Conservation (phyloP, 2,797 vertebrate genomes). For the Steatocranus sp. region DNA sequence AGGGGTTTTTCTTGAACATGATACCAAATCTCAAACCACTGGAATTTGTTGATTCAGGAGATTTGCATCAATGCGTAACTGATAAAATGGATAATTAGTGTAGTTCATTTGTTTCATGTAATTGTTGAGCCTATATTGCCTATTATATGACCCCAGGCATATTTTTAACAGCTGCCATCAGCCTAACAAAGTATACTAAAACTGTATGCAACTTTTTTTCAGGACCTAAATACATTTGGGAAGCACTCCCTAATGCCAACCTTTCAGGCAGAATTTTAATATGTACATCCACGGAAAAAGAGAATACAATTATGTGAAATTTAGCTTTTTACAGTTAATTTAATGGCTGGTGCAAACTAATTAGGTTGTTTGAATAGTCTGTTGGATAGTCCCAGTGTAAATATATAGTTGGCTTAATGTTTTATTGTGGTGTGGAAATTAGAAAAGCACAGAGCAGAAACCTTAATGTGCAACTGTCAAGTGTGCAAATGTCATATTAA, state of each 20-base stretch:
- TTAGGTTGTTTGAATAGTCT: background rate
- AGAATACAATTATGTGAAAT: background rate
- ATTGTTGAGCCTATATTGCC: background rate
- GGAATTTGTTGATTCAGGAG: background rate
- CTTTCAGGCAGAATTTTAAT: background rate
- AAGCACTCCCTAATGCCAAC: background rate
- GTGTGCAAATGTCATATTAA: too few species aligned
- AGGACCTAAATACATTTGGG: background rate
- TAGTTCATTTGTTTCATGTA: background rate
- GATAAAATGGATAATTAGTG: background rate
- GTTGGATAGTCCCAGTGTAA: background rate
- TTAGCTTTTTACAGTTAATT: background rate
- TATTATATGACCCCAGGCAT: background rate
- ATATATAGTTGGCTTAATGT: background rate
- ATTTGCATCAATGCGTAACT: background rate
- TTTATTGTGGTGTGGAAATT: background rate
- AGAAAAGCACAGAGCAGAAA: background rate
- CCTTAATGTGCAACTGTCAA: background rate
- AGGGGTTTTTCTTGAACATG: background rate
- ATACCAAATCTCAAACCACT: background rate
- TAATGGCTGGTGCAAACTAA: background rate
- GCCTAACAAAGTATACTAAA: background rate
- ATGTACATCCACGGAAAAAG: background rate
- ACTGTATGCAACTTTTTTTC: background rate
- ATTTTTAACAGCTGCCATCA: accelerated